Evolutionary conservation across 2,797 vertebrate species (phyloP).

Genomic region (Ceyx erithaca): DNA sequence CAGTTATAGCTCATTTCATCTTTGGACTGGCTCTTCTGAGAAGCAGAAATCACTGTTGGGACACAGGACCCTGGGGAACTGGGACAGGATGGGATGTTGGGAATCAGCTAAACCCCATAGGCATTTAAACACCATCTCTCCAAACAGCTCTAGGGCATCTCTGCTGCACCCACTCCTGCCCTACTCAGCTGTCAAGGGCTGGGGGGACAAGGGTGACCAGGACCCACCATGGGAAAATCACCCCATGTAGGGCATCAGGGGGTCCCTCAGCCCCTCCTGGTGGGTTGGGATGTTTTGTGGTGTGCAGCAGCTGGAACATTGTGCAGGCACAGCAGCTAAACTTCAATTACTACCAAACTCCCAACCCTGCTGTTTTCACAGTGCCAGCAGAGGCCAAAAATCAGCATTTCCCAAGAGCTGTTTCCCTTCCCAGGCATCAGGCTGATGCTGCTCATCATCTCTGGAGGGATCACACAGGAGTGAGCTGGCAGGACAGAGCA

Average conservation of each 20-base stretch:
- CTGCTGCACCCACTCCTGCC: not conserved
- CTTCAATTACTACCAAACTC: not conserved
- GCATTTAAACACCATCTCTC: not conserved
- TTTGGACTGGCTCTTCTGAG: not conserved
- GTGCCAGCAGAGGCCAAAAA: not conserved
- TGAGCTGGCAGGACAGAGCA: not conserved
- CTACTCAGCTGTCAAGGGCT: not conserved
- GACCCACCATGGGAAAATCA: no score
- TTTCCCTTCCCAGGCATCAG: not conserved
- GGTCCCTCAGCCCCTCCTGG: not conserved
- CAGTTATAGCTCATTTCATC: not conserved
- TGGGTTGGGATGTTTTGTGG: not conserved
- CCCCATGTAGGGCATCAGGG: not conserved
- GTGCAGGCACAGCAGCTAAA: accelerated
- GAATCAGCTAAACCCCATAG: not conserved
- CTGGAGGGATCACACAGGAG: not conserved
- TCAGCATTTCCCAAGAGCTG: not conserved
- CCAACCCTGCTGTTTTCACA: accelerated
- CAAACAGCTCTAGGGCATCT: not conserved
- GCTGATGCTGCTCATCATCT: not conserved
- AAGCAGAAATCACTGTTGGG: not conserved
- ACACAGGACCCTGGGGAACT: not conserved
- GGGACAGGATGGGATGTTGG: not conserved
- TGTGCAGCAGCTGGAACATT: not conserved
- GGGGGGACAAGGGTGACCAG: not conserved